Percentiles rank a stretch among this genome's conserved stretches.
Conservation (phyloP, 37 sponge, comb jelly and placozoan genomes). For the Agelas oroides region DNA sequence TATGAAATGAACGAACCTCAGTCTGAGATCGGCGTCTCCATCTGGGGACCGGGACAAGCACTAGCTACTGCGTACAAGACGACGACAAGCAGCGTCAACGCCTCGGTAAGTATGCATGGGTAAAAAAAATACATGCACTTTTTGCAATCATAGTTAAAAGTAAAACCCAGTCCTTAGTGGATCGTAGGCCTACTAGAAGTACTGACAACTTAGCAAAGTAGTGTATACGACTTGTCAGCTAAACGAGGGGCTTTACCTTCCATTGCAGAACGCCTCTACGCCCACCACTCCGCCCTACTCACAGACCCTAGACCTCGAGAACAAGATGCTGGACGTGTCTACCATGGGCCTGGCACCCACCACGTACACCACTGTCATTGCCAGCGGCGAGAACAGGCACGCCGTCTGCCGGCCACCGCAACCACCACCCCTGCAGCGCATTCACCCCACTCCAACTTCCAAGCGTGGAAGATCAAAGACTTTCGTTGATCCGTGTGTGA, state of each 20-base stretch:
- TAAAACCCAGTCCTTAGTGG: no score
- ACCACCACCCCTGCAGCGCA: not conserved
- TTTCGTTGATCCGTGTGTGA: conserved; percentile 61
- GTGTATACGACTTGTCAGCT: no score
- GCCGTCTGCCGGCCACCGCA: not conserved
- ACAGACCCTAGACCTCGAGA: conserved; percentile 65
- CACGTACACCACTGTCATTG: conserved; percentile 24
- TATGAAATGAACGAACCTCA: conserved; percentile 17
- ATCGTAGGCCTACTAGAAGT: no score
- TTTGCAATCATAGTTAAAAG: not conserved
- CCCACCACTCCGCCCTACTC: conserved; percentile 71
- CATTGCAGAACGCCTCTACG: conserved; percentile 8
- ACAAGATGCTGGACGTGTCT: conserved; percentile 43
- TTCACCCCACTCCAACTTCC: not conserved
- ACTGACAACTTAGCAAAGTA: no score
- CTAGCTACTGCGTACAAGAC: conserved; percentile 37
- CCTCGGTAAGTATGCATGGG: conserved; percentile 3
- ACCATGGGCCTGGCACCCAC: not conserved
- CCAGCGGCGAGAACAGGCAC: conserved; percentile 18
- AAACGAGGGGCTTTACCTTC: no score
- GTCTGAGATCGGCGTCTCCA: conserved; percentile 3
- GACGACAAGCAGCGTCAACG: not conserved
- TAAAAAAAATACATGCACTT: no score
- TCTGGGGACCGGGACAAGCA: conserved; percentile 53
- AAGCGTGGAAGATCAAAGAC: conserved; percentile 36